Evolutionary conservation across 1,140 invertebrate genomes (phyloP), one percentile per base, ranked within the genome.

Genomic region (Colletes gigas): DNA sequence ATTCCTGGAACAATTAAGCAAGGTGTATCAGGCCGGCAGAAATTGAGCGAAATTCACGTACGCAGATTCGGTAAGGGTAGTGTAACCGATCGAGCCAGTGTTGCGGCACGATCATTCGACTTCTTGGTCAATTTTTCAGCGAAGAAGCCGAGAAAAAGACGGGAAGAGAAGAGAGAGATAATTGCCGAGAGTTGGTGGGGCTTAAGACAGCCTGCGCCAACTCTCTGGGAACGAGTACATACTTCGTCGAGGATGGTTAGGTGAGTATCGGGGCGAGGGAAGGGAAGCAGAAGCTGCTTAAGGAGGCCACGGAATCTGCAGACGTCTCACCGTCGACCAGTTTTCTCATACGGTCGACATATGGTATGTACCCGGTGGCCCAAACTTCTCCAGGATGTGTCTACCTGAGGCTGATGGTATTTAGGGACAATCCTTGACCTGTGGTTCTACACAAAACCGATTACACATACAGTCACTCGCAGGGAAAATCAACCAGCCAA

Each of bases 331-430:
- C 86, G 86, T 84, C 88, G 83, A 89, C 88, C 88, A 88, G 88
- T 89, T 89, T 89, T 89, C 88, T 89, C 88, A 89, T 89, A 89
- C 88, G 86, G 84, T 88, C 86, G 85, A 87, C 88, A 89, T 89
- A 89, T 89, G 88, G 88, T 83, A 86, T 86, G 72, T 89, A 89
- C 87, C 75, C 83, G 81, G 85, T 87, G 88, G 59, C 67, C 76
- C 15, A 82, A 83, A 89, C 62, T 68, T 86, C 62, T 76, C 30
- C 57, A 12, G 21, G 44, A 44, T 14, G 47, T n/a, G 30, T 44
- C 60, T 55, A 74, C 52, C 17, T 21, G 47, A 9, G 14, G 1
- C 17, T 9, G 12, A 65, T 14, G 57, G 57, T 9, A 21, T 62
- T 62, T n/a, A 17, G 39, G 4, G 19, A 19, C 7, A 15, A 44